Evolutionary conservation across 2,797 vertebrate species (phyloP), one percentile per base, ranked within the genome.

Genomic region (Rhodeus uyekii): DNA sequence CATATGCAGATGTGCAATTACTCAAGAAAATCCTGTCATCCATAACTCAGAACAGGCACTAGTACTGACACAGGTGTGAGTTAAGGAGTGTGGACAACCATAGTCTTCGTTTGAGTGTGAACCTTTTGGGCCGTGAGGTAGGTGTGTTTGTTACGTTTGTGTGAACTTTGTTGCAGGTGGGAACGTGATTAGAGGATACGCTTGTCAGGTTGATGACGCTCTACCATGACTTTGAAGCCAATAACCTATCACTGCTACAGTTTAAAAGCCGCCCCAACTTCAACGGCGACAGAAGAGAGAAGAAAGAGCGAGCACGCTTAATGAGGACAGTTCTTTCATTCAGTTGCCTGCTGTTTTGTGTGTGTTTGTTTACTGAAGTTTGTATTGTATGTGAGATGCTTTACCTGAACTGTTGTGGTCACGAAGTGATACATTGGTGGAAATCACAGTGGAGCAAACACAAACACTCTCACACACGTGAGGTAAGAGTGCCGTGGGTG

Each of bases 361-460:
- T 38, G 29, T 81, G 71, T 63, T 39, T 71, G 44, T 80, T 69
- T 83, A 85, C 18, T 14, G n/a, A 69, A 32, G 48, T 12, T 82
- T 77, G 71, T 77, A 58, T 27, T 64, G 63, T 65, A 24, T 73
- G 22, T 60, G 61, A 32, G 46, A 46, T 72, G 29, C 34, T 73
- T 77, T 73, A 74, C 39, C 71, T 64, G 32, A 77, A 60, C 48
- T 65, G 55, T 29, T 65, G 61, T 48, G 61, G 46, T 44, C 77
- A 58, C 58, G 55, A 46, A 80, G 78, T 83, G 81, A 73, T 73
- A 32, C 22, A n/a, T 79, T 73, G 53, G 64, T 78, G 76, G 68
- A 69, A 83, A 67, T 84, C 76, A 86, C 86, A 88, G 91, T 93
- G 92, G 86, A 78, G 71, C 88, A 90, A 91, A 91, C 89, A 85